Evolutionary conservation across 2,797 vertebrate species (phyloP).

Genomic region (Microctenopoma steveboyesi): DNA sequence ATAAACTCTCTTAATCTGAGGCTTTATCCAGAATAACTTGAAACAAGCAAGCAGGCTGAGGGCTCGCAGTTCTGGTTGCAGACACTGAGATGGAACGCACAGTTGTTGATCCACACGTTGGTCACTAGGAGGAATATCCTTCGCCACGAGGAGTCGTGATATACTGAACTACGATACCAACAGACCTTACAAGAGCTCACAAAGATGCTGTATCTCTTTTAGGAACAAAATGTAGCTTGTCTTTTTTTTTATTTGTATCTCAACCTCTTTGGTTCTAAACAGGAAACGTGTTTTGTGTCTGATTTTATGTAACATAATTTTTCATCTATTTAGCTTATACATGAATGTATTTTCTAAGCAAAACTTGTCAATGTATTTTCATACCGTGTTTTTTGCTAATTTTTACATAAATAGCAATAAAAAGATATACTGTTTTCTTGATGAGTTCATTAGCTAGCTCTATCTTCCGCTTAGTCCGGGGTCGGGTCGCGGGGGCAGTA

Average conservation of each 20-base stretch:
- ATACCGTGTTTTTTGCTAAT: slow-evolving; percentile 54
- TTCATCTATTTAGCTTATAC: slow-evolving; percentile 57
- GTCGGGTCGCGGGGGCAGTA: no score
- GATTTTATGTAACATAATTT: slow-evolving; percentile 35
- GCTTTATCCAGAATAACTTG: slow-evolving; percentile 43
- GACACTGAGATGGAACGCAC: slow-evolving; percentile 9
- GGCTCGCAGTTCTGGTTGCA: slow-evolving; percentile 14
- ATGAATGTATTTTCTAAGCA: slow-evolving; percentile 73
- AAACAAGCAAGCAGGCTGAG: slow-evolving; percentile 21
- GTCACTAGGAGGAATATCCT: slow-evolving; percentile 13
- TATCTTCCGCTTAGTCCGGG: no score
- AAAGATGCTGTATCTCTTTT: slow-evolving; percentile 35
- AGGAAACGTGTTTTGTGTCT: slow-evolving; percentile 29
- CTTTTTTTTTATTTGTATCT: slow-evolving; percentile 28
- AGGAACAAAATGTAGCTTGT: slow-evolving; percentile 22
- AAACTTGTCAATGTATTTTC: slow-evolving; percentile 73
- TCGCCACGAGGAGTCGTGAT: slow-evolving; percentile 16
- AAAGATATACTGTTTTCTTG: neutral
- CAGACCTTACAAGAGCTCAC: slow-evolving; percentile 38
- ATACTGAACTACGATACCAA: slow-evolving; percentile 12
- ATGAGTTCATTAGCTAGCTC: neutral
- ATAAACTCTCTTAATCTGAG: slow-evolving; percentile 28
- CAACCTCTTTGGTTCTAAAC: slow-evolving; percentile 44
- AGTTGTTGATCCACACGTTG: neutral
- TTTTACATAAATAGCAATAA: slow-evolving; percentile 39